Base-by-base conservation (phyloP, 2,888 invertebrate genomes). In the Diaperis boleti region DNA sequence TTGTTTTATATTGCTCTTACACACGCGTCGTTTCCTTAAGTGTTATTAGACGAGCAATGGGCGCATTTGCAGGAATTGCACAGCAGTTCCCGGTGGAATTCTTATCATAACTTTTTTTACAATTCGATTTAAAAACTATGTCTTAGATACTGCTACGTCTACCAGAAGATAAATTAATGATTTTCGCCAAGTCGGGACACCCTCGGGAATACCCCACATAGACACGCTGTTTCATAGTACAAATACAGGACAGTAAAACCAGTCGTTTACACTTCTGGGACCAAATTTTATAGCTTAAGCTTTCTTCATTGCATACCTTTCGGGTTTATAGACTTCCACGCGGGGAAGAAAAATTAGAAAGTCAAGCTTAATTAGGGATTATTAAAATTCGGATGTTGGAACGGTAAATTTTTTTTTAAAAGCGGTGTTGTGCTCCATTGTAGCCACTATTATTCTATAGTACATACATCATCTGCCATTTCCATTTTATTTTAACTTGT, bases 21-120 rank as follows among this genome's bases (percentile, higher is more conserved):
- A 64, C 50, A 64, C 52, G 52, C 56, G 52, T 64, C 64, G 60
- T 64, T 64, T 56, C 26, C 60, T 64, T 61, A 61, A 64, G 60
- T 64, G 60, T 64, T 64, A 64, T 64, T 61, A 50, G 56, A 49
- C 59, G 56, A 60, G 50, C 14, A 64, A 61, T 22, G 41, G 29
- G 20, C 44, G 50, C 33, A 52, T 57, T 64, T 52, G 17, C 55
- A 50, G 35, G 57, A 56, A 55, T 56, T 64, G 49, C 57, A 44
- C 39, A 33, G 52, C 45, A 35, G 29, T 49, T 60, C 50, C 44
- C 49, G 6, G 61, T 50, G 42, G 50, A 56, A 60, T 47, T 60
- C 60, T 59, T 60, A 52, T 45, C 57, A 17, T 37, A 17, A 45
- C 37, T 57, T 45, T 45, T 26, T 45, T 8, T 10, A 11, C n/a